Conservation (phyloP, 2,888 invertebrate genomes). For the Gnatocerus cornutus region DNA sequence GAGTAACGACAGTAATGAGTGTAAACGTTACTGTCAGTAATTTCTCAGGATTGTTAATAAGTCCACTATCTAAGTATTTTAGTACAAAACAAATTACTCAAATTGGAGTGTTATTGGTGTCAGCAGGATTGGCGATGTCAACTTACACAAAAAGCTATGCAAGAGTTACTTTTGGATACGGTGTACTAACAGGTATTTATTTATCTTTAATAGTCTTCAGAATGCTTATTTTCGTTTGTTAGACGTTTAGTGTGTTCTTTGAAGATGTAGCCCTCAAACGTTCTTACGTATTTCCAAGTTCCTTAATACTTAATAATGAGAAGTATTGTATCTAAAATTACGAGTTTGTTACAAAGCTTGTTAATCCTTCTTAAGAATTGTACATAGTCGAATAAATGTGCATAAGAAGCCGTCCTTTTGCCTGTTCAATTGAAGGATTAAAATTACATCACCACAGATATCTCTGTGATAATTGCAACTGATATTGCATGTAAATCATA, state of each 20-base stretch:
- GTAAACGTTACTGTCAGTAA: conserved; percentile 79
- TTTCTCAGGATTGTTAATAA: conserved; percentile 80
- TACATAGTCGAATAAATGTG: conserved; percentile 48
- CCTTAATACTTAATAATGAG: conserved; percentile 53
- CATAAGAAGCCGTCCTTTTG: conserved; percentile 47
- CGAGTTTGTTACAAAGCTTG: conserved; percentile 50
- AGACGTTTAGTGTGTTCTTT: conserved; percentile 14
- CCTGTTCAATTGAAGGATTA: conserved; percentile 48
- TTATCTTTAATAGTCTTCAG: conserved; percentile 8
- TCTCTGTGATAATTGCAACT: conserved; percentile 32
- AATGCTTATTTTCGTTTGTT: conserved; percentile 15
- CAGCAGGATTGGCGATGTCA: conserved; percentile 73
- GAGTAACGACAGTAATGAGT: conserved; percentile 80
- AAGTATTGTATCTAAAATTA: conserved; percentile 51
- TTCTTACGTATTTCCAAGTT: conserved; percentile 45
- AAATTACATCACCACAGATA: conserved; percentile 30
- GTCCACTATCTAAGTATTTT: conserved; percentile 77
- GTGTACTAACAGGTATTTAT: conserved; percentile 73
- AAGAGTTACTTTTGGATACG: conserved; percentile 75
- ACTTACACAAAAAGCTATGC: conserved; percentile 73
- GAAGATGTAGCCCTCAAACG: conserved; percentile 40
- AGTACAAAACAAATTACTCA: conserved; percentile 74
- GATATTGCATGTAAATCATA: conserved; percentile 23
- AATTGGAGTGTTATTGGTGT: conserved; percentile 73
- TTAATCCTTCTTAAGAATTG: conserved; percentile 52